These are phyloP conservation scores for Tenualosa thibaudeaui DNA, from an alignment of 2,797 vertebrate species.

Conservation along the genomic window DNA sequence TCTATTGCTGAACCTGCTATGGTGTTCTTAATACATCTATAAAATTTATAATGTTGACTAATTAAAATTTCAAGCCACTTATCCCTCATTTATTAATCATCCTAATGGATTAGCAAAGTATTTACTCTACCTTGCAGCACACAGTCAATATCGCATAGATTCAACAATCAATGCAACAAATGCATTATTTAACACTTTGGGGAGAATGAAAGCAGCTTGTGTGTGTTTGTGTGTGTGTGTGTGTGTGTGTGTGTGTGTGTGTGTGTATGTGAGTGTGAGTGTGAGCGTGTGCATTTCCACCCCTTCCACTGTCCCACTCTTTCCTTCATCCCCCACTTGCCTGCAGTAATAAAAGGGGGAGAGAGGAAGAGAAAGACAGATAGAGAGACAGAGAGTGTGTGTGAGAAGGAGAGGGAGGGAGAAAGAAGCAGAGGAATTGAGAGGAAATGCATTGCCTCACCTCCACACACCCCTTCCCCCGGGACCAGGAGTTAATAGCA, in stretches of 20 bases:
- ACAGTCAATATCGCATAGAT: neutral
- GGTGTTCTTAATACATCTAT: neutral
- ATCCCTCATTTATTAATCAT: slow-evolving; percentile 23
- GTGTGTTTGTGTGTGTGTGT: slow-evolving; percentile 5
- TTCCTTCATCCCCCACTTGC: neutral
- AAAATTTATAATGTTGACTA: slow-evolving; percentile 9
- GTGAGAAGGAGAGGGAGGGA: neutral
- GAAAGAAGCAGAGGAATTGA: slow-evolving; percentile 27
- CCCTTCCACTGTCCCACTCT: neutral
- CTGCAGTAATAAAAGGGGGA: neutral
- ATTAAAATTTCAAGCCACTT: slow-evolving; percentile 8
- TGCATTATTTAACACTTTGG: slow-evolving; percentile 18
- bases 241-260: neutral
- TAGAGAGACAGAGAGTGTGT: neutral
- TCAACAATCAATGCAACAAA: slow-evolving; percentile 15
- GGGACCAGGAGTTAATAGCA: slow-evolving; percentile 42
- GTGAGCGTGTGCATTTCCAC: neutral
- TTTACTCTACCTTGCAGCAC: neutral
- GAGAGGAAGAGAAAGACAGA: neutral
- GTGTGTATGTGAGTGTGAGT: neutral
- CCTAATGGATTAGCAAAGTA: neutral
- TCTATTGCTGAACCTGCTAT: neutral
- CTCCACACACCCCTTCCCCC: slow-evolving; percentile 4
- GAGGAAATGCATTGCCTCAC: slow-evolving; percentile 34
- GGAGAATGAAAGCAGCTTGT: slow-evolving; percentile 1